A percentile compares a stretch with the other conserved stretches of the same genome.
Conservation (phyloP, 2,888 invertebrate genomes). For the Stenchaetothrips biformis region DNA sequence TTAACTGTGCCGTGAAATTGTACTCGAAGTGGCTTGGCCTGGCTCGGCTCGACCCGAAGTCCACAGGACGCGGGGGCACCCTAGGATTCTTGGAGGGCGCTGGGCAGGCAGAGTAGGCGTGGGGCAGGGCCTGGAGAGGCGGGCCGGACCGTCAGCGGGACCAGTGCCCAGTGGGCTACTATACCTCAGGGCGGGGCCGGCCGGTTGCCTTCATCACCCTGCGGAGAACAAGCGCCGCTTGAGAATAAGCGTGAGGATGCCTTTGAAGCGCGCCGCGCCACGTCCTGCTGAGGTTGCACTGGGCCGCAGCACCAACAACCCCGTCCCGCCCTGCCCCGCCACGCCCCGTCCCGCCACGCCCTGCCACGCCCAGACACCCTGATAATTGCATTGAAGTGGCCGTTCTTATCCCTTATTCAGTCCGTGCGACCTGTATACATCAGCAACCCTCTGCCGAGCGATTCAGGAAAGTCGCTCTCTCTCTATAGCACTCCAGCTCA, state of each 20-base stretch:
- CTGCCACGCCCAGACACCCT: neutral
- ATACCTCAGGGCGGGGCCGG: no score
- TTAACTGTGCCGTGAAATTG: slow-evolving; percentile 6
- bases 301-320: neutral
- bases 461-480: no score
- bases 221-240: no score
- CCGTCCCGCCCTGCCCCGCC: neutral
- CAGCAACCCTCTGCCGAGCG: neutral
- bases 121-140: neutral
- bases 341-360: neutral
- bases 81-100: neutral
- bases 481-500: no score
- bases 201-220: no score
- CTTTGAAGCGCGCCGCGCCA: neutral
- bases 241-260: no score
- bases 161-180: no score
- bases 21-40: neutral
- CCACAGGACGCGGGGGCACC: neutral
- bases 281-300: neutral
- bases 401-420: neutral
- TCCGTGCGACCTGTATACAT: neutral
- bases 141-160: neutral
- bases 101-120: neutral
- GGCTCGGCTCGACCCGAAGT: no score
- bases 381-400: no score